These are phyloP conservation scores for Manis javanica DNA, from an alignment of 2,797 vertebrate species.

Conservation along the genomic window DNA sequence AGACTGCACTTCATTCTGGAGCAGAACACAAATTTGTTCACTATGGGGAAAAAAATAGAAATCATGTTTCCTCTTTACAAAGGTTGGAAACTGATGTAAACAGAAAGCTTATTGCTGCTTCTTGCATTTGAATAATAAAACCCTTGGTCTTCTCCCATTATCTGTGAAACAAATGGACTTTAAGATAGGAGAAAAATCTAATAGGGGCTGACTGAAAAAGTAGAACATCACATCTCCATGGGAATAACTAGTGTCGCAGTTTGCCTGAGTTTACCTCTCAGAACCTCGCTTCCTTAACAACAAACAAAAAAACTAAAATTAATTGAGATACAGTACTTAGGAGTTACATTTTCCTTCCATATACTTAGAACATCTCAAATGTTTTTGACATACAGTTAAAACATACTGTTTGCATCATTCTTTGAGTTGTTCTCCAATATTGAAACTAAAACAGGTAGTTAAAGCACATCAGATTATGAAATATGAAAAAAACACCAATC, in stretches of 20 bases:
- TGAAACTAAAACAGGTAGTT: background rate
- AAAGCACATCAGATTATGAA: background rate
- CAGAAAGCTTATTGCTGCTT: background rate
- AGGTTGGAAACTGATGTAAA: background rate
- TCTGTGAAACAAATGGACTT: background rate
- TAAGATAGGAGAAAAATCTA: background rate
- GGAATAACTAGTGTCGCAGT: background rate
- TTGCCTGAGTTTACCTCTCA: background rate
- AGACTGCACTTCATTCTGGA: background rate
- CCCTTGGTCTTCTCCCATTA: background rate
- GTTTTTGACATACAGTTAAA: background rate
- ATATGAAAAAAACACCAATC: background rate
- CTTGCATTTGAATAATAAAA: background rate
- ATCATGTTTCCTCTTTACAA: background rate
- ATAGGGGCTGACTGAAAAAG: background rate
- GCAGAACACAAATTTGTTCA: background rate
- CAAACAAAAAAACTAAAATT: background rate
- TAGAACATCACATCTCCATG: fast-evolving
- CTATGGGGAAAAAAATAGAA: background rate
- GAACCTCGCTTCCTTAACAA: background rate
- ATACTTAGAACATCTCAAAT: background rate
- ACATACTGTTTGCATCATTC: background rate
- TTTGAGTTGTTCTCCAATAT: background rate
- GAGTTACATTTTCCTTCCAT: background rate
- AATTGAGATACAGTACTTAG: background rate